A percentile compares a stretch with the other conserved stretches of the same genome.
These are phyloP conservation scores for Crypturellus tataupa DNA, from an alignment of 2,797 vertebrate species.

Conservation along the genomic window DNA sequence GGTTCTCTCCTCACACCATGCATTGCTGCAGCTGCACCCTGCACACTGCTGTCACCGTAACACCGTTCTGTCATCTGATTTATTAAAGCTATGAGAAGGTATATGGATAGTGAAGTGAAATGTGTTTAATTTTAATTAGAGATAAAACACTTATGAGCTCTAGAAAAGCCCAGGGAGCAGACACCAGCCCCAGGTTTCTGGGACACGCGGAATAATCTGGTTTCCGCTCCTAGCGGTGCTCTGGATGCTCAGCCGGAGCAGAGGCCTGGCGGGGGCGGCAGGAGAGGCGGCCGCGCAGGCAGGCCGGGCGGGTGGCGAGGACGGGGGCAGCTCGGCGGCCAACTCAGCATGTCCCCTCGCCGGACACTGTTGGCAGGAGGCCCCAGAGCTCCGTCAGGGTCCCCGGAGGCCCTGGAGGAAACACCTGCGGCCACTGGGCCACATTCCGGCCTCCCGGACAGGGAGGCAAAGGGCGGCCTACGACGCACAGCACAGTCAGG, in stretches of 20 bases:
- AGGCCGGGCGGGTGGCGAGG: rapidly evolving
- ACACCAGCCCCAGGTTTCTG: neutral
- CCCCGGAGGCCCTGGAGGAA: neutral
- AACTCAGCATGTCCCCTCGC: rapidly evolving
- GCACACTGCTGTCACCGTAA: neutral
- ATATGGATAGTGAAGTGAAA: neutral
- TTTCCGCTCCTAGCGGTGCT: neutral
- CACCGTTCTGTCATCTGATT: neutral
- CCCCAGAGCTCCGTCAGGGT: neutral
- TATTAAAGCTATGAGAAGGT: neutral
- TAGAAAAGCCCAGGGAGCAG: neutral
- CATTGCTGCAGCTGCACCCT: neutral
- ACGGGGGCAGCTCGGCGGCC: rapidly evolving
- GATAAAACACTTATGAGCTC: neutral
- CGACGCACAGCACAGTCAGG: rapidly evolving
- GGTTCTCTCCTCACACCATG: neutral
- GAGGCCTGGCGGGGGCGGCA: rapidly evolving
- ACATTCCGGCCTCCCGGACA: neutral
- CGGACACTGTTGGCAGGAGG: rapidly evolving
- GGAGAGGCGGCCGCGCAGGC: rapidly evolving
- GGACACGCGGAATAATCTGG: neutral
- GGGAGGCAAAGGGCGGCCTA: rapidly evolving
- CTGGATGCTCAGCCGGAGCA: neutral
- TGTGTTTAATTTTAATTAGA: neutral
- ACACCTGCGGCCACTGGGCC: neutral